Conservation (phyloP, 2,797 vertebrate species). For the Lacerta agilis region DNA sequence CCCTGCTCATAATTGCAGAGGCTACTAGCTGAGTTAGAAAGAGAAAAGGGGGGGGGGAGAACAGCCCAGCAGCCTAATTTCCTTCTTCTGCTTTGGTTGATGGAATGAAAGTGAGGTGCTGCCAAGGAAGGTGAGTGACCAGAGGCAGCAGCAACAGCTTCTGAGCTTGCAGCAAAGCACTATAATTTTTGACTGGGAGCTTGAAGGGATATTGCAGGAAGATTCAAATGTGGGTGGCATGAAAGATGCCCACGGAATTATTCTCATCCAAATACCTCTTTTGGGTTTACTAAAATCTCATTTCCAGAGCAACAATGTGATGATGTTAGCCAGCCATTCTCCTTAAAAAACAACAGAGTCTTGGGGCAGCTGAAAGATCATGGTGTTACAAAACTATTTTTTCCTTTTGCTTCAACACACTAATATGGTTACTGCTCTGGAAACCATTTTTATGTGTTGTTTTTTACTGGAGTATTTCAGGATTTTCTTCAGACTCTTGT, state of each 20-base stretch:
- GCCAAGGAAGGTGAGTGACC: not conserved
- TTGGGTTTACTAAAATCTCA: not conserved
- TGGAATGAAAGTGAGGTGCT: slow-evolving; percentile 4
- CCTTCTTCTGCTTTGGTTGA: not conserved
- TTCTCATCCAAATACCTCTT: not conserved
- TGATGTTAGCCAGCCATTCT: not conserved
- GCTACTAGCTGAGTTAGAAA: not conserved
- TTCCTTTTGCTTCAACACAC: not conserved
- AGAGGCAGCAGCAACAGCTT: not conserved
- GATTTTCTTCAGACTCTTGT: not conserved
- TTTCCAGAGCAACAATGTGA: not conserved
- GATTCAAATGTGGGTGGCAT: not conserved
- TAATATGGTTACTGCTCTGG: not conserved
- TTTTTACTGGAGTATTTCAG: not conserved
- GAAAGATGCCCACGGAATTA: not conserved
- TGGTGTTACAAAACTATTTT: not conserved
- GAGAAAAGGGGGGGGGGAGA: not conserved
- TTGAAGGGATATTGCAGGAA: not conserved
- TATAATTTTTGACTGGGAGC: not conserved
- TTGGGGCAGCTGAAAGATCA: not conserved
- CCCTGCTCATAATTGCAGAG: not conserved
- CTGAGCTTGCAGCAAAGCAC: not conserved
- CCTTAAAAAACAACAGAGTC: not conserved
- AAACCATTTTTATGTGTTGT: not conserved
- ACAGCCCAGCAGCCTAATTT: slow-evolving; percentile 6